Evolutionary conservation across 2,888 invertebrate genomes (phyloP), one percentile per base, ranked within the genome.

Genomic region (Netelia virgata): DNA sequence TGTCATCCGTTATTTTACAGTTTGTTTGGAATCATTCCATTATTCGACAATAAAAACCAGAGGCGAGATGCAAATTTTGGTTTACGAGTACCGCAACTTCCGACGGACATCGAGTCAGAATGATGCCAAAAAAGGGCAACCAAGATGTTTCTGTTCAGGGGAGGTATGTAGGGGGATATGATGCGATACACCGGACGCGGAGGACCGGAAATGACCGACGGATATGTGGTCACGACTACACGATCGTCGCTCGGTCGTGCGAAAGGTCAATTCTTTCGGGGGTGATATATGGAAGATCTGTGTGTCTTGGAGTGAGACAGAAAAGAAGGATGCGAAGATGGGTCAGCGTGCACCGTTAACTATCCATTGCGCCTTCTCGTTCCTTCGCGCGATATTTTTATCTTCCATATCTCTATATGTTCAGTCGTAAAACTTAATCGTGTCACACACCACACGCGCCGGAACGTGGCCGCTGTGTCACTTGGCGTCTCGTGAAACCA

Each of bases 401-500:
- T 68, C 10, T 36, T 36, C 3, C 18, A 16, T 20, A 57, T 64
- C 74, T 57, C 74, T 70, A 36, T 70, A 50, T 64, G 16, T 72
- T 47, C 64, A 16, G n/a, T 87, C 84, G 87, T 91, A 87, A 91
- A 91, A 90, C 83, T 87, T 89, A 90, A 91, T 91, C 90, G 81
- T 88, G 88, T 90, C 89, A 88, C 66, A 72, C 70, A 63, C 69
- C 41, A 74, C 55, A 78, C 28, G 5, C 57, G 36, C 63, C n/a
- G 36, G 50, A 53, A 69, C 69, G 75, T 86, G 87, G 80, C 59
- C 50, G 81, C 78, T 85, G 87, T 85, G 87, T 72, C 77, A 85
- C 83, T 91, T 91, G 86, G 86, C 89, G 86, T 86, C 89, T 91
- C 89, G 89, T 91, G 91, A 91, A 91, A 87, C 88, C 86, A 88